phyloP scores from a whole-genome alignment of 2,113 vertebrate genomes.

The Sinocyclocheilus rhinocerous region DNA sequence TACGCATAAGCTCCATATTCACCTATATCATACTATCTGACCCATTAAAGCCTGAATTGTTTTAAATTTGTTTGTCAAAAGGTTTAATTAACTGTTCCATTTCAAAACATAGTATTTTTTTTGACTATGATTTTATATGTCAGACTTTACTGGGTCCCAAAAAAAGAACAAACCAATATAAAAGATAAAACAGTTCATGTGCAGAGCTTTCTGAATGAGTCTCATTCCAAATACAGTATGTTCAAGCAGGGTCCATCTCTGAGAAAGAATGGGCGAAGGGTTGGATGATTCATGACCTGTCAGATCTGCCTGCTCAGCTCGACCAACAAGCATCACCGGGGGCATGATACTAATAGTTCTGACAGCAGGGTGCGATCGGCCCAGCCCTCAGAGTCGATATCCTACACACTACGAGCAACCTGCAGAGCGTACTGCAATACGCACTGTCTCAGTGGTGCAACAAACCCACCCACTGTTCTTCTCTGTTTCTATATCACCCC shows the following conservation, averaged over 20 bases:
- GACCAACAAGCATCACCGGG: neutral
- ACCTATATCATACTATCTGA: too few relatives aligned
- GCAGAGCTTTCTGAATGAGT: neutral
- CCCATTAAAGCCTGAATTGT: too few relatives aligned
- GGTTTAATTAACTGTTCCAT: neutral
- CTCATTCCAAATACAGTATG: neutral
- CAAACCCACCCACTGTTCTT: slow-evolving; percentile 25
- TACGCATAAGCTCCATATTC: too few relatives aligned
- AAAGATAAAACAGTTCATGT: too few relatives aligned
- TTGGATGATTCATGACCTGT: slow-evolving; percentile 4
- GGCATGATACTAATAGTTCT: slow-evolving; percentile 9
- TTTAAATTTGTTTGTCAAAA: too few relatives aligned
- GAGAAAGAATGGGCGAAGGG: neutral
- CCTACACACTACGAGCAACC: neutral
- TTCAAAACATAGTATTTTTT: neutral
- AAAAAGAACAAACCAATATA: too few relatives aligned
- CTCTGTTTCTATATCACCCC: neutral
- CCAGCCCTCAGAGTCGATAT: neutral
- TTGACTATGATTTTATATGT: neutral
- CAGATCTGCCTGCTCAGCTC: slow-evolving; percentile 39
- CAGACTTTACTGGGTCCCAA: neutral
- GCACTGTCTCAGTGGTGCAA: neutral
- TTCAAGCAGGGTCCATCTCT: neutral
- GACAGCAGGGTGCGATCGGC: slow-evolving; percentile 25
- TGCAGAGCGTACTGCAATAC: slow-evolving; percentile 1